Conservation (phyloP, 1,140 invertebrate species). For the Brachionus rotundiformis region DNA sequence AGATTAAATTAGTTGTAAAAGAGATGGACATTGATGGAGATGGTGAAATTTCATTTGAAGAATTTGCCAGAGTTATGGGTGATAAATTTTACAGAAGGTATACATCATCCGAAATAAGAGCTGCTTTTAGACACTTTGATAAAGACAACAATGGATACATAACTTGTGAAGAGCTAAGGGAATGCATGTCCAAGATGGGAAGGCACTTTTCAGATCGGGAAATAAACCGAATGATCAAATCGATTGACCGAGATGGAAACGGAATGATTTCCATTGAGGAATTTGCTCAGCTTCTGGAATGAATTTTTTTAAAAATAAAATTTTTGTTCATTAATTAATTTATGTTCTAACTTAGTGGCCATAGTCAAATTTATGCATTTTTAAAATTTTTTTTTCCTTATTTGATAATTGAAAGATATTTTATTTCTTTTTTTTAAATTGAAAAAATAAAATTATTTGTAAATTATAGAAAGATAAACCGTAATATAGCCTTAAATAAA, state of each 20-base stretch:
- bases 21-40: slow-evolving; percentile 46
- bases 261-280: slow-evolving; percentile 49
- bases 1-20: slow-evolving; percentile 9
- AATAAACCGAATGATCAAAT: slow-evolving; percentile 35
- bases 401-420: too few relatives aligned
- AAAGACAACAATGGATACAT: slow-evolving; percentile 45
- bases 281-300: slow-evolving; percentile 38
- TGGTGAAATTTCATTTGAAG: slow-evolving; percentile 43
- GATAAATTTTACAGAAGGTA: neutral
- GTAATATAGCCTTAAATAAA: too few relatives aligned
- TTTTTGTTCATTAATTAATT: neutral
- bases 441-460: too few relatives aligned
- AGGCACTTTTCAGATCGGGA: slow-evolving; percentile 5
- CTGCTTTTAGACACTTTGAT: slow-evolving; percentile 47
- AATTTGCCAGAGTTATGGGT: slow-evolving; percentile 46
- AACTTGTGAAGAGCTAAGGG: slow-evolving; percentile 4
- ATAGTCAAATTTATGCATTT: neutral
- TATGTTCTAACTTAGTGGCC: neutral
- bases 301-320: neutral
- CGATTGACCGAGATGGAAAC: slow-evolving; percentile 39
- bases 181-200: slow-evolving; percentile 5
- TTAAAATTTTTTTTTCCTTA: too few relatives aligned
- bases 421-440: neutral
- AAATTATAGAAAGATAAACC: too few relatives aligned
- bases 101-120: neutral